Base-by-base conservation (phyloP, 2,797 vertebrate genomes). In the Scomberomorus guttatus region DNA sequence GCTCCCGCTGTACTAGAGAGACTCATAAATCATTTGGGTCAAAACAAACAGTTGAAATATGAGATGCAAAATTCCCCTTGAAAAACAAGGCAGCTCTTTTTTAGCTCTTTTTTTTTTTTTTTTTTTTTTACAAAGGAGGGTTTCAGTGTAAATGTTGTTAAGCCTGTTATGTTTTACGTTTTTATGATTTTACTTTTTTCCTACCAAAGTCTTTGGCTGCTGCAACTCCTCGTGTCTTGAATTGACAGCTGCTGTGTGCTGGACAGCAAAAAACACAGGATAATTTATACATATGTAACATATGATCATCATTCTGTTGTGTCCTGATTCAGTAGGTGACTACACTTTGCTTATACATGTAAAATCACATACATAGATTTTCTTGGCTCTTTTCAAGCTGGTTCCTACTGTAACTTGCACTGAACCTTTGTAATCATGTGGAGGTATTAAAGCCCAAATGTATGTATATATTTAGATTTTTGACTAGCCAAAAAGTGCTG, bases 11-110 rank as follows among this genome's bases (percentile, higher is more conserved):
- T 46, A 64, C 27, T 6, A 22, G 22, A 62, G 20, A 77, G 2
- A 37, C 48, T 51, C 54, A 12, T 70, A 67, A 84, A 72, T 90
- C 27, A 75, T 73, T 25, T 61, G 4, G 27, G 44, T 80, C 68
- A 63, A 64, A 73, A 79, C 50, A 72, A 85, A 86, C 85, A 51
- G 68, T 72, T 83, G 51, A 83, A 87, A 86, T 48, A 56, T 61
- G 66, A 82, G 9, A 52, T 73, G 56, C 56, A 59, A 84, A 86
- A 80, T 66, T 52, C 51, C 61, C 39, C 27, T 62, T 64, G 52
- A 64, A 72, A 85, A 65, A 78, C 34, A 37, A 10, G 1, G 15
- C 18, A 24, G 22, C 0, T 22, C 17, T 32, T 14, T 56, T 8
- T 5, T 46, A n/a, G n/a, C n/a, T n/a, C n/a, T n/a, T n/a, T n/a